Evolutionary conservation across 2,888 invertebrate species (phyloP).

Genomic region (Ectemnius continuus): DNA sequence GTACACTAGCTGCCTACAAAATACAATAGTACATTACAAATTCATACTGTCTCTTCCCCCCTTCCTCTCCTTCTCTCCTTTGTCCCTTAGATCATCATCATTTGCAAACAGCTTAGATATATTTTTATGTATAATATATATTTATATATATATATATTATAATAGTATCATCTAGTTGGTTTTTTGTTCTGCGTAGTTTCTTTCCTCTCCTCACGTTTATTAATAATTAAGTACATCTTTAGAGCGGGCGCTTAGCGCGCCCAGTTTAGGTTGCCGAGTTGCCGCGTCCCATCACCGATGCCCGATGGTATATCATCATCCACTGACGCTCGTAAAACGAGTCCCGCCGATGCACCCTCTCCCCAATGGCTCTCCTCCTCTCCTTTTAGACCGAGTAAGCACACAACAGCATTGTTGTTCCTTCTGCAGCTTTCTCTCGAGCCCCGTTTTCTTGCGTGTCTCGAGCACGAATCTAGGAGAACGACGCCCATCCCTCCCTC

Average conservation of each 20-base stretch:
- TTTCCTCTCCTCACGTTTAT: constrained; percentile 56
- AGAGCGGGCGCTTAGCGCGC: constrained; percentile 59
- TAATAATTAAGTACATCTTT: constrained; percentile 72
- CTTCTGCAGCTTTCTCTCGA: neutral
- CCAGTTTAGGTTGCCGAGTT: constrained; percentile 55
- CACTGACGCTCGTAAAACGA: neutral
- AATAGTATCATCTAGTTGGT: constrained; percentile 65
- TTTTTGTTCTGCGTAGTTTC: constrained; percentile 59
- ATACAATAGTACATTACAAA: constrained; percentile 71
- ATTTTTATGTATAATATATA: constrained; percentile 62
- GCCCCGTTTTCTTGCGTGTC: no score
- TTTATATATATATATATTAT: constrained; percentile 58
- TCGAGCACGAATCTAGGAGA: no score
- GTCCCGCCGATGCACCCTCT: neutral
- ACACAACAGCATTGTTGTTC: neutral
- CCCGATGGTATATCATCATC: neutral
- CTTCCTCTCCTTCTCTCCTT: constrained; percentile 38
- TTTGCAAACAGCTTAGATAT: constrained; percentile 71
- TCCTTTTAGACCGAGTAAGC: constrained; percentile 5
- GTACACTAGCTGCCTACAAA: constrained; percentile 70
- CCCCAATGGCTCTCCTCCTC: neutral
- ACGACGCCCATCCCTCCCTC: constrained; percentile 5
- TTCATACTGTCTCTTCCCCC: constrained; percentile 53
- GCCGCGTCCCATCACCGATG: constrained; percentile 24
- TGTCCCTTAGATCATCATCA: constrained; percentile 58